Base-by-base conservation (phyloP, 2,888 invertebrate genomes). In the Muschampia plurimacula region DNA sequence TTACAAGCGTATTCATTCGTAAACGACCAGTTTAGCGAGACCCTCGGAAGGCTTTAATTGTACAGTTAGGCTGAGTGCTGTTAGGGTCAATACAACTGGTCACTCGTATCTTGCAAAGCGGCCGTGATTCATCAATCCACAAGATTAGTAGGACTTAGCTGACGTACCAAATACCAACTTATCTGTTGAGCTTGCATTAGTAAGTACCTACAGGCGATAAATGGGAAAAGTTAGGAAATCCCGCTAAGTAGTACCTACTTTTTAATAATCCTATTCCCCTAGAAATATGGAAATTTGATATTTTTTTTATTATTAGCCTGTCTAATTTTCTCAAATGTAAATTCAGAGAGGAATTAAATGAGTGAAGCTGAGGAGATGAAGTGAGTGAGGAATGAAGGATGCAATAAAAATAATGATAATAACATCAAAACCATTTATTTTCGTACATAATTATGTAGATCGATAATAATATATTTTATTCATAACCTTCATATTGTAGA, bases 391-490 rank as follows among this genome's bases (percentile, higher is more conserved):
- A 22, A 22, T 22, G 22, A 22, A 22, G 22, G 22, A 22, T 22
- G 22, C 22, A 22, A 22, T 22, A 22, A 22, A 22, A 22, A 22
- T 22, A 22, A 22, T 22, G 22, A 22, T 22, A 22, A 15, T 71
- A 90, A 90, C 90, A 90, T 89, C 85, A 84, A 89, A 89, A 80
- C 86, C 80, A 79, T 90, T 88, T 89, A 89, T 87, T 89, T 77
- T 69, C 81, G 77, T 84, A 81, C 80, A 84, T 82, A 80, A 3
- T 2, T 57, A 57, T 3, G 3, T 57, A 52, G 77, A 63, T 69
- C 74, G 67, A 71, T 75, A 77, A 74, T 72, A 64, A 67, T 69
- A 59, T 66, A 55, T 67, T 41, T 55, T 72, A 71, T 59, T 49
- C 49, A 49, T 70, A 70, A 70, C 57, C 15, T 66, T 36, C 62